Conservation (phyloP, 2,888 invertebrate genomes). For the Andrena hattorfiana region DNA sequence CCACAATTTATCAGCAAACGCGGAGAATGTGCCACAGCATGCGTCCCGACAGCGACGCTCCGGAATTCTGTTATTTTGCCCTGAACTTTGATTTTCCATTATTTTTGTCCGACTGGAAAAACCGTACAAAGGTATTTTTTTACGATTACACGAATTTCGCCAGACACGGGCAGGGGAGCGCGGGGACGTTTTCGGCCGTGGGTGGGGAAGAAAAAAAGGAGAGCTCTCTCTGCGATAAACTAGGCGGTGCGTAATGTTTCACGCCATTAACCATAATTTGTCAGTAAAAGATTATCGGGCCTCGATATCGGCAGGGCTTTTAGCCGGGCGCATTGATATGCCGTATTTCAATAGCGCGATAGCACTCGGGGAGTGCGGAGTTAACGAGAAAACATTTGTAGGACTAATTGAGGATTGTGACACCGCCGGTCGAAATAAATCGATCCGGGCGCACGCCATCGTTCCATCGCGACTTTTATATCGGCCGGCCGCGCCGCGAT, state of each 20-base stretch:
- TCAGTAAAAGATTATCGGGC: constrained; percentile 62
- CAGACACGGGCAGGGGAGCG: not conserved
- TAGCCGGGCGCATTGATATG: constrained; percentile 62
- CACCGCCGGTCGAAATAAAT: constrained; percentile 55
- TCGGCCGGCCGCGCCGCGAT: not conserved
- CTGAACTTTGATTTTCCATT: not conserved
- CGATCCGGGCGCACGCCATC: constrained; percentile 34
- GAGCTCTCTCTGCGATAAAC: constrained; percentile 9
- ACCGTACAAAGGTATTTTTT: constrained; percentile 4
- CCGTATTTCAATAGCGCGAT: constrained; percentile 61
- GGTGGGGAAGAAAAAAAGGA: not conserved
- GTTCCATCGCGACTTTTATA: constrained; percentile 21
- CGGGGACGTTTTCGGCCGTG: too few species aligned
- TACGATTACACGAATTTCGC: constrained; percentile 9
- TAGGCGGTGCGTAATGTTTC: constrained; percentile 42
- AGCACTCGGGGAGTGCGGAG: constrained; percentile 20
- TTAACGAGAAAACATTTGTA: constrained; percentile 67
- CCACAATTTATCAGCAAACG: not conserved
- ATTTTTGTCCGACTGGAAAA: constrained; percentile 1
- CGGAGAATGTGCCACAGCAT: not conserved
- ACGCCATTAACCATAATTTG: constrained; percentile 63
- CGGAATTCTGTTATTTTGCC: not conserved
- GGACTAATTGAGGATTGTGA: constrained; percentile 62
- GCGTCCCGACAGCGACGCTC: too few species aligned
- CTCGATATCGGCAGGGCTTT: constrained; percentile 56